A percentile compares a stretch with the other conserved stretches of the same genome.
Conservation (phyloP, 2,888 invertebrate genomes). For the Cataglyphis altisquamis region DNA sequence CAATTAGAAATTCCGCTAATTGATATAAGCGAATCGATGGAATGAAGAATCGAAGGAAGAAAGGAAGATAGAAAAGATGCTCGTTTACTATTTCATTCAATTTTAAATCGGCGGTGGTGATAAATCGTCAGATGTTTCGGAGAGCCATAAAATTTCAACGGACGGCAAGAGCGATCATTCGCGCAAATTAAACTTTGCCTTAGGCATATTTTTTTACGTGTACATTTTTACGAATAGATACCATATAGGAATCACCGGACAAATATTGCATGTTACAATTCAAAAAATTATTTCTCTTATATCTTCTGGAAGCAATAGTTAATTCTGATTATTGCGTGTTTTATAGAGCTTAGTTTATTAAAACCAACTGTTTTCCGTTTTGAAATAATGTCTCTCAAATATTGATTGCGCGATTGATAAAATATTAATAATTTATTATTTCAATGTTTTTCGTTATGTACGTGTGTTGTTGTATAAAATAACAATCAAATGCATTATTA, state of each 20-base stretch:
- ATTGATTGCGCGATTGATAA: not conserved
- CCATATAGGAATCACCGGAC: not conserved
- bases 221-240: not conserved
- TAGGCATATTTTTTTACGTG: not conserved
- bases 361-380: not conserved
- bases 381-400: not conserved
- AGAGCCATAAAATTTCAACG: not conserved
- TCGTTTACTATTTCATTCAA: slow-evolving; percentile 2
- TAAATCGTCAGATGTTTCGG: slow-evolving; percentile 5
- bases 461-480: not conserved
- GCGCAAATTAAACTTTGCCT: not conserved
- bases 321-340: not conserved
- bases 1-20: slow-evolving; percentile 78
- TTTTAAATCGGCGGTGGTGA: not conserved
- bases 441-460: not conserved
- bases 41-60: slow-evolving; percentile 9
- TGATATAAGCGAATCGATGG: slow-evolving; percentile 69
- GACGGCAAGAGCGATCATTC: not conserved
- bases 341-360: slow-evolving; percentile 1
- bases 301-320: not conserved
- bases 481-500: not conserved
- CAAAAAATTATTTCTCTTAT: not conserved
- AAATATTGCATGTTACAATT: not conserved
- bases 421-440: not conserved
- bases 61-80: not conserved